Evolutionary conservation across 2,113 vertebrate species (phyloP).

Genomic region (Talpa occidentalis): DNA sequence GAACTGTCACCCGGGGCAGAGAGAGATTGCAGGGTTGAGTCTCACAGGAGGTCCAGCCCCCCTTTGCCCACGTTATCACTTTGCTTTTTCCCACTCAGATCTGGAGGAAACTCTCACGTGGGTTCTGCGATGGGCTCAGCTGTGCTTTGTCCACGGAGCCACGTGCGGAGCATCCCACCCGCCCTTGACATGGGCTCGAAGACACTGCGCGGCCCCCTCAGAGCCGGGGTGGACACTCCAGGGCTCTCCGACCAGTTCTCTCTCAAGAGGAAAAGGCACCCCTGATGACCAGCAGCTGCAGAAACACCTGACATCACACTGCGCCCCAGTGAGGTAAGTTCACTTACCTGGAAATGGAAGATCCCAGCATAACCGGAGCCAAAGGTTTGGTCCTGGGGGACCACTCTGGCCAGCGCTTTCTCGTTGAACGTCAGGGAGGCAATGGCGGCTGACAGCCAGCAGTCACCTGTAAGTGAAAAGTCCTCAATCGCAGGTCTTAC

Average conservation of each 20-base stretch:
- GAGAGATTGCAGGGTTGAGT: background rate
- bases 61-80: rapidly evolving
- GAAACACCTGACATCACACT: rapidly evolving
- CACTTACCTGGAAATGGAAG: conserved; percentile 96
- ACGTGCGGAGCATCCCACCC: too few relatives aligned
- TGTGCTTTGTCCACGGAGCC: background rate
- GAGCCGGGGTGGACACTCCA: rapidly evolving
- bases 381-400: conserved; percentile 93
- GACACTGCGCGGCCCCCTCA: too few relatives aligned
- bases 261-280: rapidly evolving
- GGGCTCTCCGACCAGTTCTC: background rate
- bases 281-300: background rate
- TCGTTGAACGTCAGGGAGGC: conserved; percentile 95
- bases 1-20: conserved; percentile 86
- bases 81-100: background rate
- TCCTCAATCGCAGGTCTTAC: background rate
- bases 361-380: conserved; percentile 93
- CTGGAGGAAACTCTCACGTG: background rate
- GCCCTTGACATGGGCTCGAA: background rate
- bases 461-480: conserved; percentile 90
- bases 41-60: rapidly evolving
- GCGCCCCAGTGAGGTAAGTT: background rate
- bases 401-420: conserved; percentile 89
- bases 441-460: conserved; percentile 96
- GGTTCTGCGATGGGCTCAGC: too few relatives aligned